Percentiles rank a stretch among this genome's conserved stretches.
phyloP scores from a whole-genome alignment of 1,140 invertebrate genomes.

The Pachyrhynchus sulphureomaculatus region DNA sequence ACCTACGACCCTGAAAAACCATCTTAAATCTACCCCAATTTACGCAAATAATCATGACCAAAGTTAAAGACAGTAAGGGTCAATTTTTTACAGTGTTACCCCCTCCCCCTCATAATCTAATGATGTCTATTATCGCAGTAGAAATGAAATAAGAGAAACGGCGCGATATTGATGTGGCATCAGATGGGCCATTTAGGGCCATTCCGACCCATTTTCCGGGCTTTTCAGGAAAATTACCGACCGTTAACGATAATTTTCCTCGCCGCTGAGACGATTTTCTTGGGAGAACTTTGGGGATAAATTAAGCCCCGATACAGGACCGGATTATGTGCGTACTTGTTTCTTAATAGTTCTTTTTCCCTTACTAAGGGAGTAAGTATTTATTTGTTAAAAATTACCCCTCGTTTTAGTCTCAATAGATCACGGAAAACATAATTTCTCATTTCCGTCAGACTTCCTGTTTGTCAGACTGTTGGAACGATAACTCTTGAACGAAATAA shows the following conservation, averaged over 20 bases:
- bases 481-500: too few species aligned
- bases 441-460: too few species aligned
- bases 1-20: too few species aligned
- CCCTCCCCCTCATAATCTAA: constrained; percentile 13
- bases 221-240: constrained; percentile 26
- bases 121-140: constrained; percentile 8
- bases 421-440: too few species aligned
- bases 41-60: too few species aligned
- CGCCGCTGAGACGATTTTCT: constrained; percentile 18
- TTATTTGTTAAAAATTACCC: too few species aligned
- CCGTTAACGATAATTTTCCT: constrained; percentile 27
- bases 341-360: too few species aligned
- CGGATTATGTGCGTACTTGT: too few species aligned
- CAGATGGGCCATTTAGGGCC: constrained; percentile 23
- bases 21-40: too few species aligned
- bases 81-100: background rate
- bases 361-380: too few species aligned
- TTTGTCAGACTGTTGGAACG: too few species aligned
- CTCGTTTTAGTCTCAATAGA: too few species aligned
- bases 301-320: constrained; percentile 5
- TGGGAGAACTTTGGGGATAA: constrained; percentile 16
- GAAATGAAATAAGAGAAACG: constrained; percentile 20
- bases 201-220: constrained; percentile 13
- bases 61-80: background rate
- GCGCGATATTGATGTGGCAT: constrained; percentile 21